Percentiles rank a stretch among this genome's conserved stretches.
phyloP scores from a whole-genome alignment of 1,140 invertebrate species.

The Coenobita brevimanus region DNA sequence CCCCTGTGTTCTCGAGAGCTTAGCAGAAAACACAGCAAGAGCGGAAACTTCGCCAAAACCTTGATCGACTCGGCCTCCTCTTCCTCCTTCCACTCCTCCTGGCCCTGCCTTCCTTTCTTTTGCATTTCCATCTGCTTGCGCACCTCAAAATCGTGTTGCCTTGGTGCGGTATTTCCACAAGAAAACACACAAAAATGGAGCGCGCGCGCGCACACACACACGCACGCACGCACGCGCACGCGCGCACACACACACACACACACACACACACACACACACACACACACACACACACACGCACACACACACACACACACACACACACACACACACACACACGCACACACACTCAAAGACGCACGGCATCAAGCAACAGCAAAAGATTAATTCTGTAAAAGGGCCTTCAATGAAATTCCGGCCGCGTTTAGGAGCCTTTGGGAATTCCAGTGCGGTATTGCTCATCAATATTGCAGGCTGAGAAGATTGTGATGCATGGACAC shows the following conservation, averaged over 20 bases:
- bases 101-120: too few relatives aligned
- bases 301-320: neutral
- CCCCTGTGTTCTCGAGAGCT: too few relatives aligned
- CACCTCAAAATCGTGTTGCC: too few relatives aligned
- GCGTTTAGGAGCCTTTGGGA: neutral
- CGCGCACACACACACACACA: neutral
- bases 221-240: too few relatives aligned
- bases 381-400: constrained; percentile 5
- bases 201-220: too few relatives aligned
- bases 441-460: neutral
- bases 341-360: neutral
- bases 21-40: too few relatives aligned
- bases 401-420: constrained; percentile 18
- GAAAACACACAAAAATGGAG: too few relatives aligned
- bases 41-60: too few relatives aligned
- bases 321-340: constrained; percentile 21
- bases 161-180: too few relatives aligned
- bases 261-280: neutral
- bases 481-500: neutral
- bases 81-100: too few relatives aligned
- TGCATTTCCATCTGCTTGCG: too few relatives aligned
- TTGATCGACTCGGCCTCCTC: too few relatives aligned
- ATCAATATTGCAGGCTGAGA: constrained; percentile 21
- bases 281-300: constrained; percentile 12
- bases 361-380: neutral